These are phyloP conservation scores for Siderastrea radians DNA, from an alignment of 92 coral and sea anemone species.

Conservation along the genomic window DNA sequence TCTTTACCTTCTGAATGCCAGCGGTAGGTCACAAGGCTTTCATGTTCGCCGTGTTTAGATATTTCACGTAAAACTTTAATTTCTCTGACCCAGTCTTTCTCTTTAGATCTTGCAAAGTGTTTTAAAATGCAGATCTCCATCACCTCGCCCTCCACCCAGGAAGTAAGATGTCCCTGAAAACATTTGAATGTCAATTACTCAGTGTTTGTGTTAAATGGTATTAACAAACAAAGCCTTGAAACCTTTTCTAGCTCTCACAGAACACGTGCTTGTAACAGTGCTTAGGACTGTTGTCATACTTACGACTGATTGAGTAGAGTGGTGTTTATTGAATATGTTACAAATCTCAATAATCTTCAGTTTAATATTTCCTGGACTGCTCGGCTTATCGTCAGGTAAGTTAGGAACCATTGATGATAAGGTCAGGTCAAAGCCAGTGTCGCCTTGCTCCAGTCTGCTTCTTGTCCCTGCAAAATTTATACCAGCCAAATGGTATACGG, in stretches of 20 bases:
- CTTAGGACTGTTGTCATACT: background rate
- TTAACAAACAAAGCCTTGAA: background rate
- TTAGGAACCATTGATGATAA: slow-evolving; percentile 17
- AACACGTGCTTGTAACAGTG: no score
- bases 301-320: slow-evolving; percentile 3
- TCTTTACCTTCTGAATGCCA: slow-evolving; percentile 42
- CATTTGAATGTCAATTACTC: background rate
- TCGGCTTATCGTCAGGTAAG: background rate
- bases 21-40: slow-evolving; percentile 22
- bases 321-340: slow-evolving; percentile 2
- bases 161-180: slow-evolving; percentile 22
- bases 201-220: background rate
- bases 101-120: slow-evolving; percentile 9
- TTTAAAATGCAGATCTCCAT: slow-evolving; percentile 33
- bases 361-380: background rate
- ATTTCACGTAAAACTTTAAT: slow-evolving; percentile 14
- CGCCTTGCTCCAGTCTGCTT: slow-evolving; percentile 13
- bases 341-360: slow-evolving; percentile 29
- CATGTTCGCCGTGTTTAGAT: slow-evolving; percentile 21
- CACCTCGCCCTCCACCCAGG: slow-evolving; percentile 19
- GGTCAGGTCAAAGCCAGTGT: background rate
- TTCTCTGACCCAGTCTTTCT: slow-evolving; percentile 19
- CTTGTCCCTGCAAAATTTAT: slow-evolving; percentile 1
- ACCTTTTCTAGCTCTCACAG: no score
- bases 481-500: no score